Percentiles rank a stretch among this genome's conserved stretches.
Evolutionary conservation across 1,140 invertebrate genomes (phyloP).

Genomic region (Drosophila littoralis): DNA sequence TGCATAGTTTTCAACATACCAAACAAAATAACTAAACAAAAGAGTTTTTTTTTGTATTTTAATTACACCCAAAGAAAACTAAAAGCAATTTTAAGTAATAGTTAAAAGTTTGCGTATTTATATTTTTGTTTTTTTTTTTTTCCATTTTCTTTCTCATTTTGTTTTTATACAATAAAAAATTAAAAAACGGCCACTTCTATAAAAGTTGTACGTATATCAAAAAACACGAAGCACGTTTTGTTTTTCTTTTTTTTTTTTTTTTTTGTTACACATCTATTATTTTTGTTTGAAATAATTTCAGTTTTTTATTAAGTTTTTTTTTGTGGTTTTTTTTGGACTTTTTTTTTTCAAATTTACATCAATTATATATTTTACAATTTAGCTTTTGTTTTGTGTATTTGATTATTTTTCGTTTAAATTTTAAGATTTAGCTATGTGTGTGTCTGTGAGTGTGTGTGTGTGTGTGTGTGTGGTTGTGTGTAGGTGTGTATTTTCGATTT

Average conservation of each 20-base stretch:
- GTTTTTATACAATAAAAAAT: conserved; percentile 54
- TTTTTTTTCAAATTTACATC: conserved; percentile 63
- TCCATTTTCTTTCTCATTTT: background rate
- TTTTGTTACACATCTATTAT: conserved; percentile 55
- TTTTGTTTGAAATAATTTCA: conserved; percentile 66
- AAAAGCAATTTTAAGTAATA: conserved; percentile 47
- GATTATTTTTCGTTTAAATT: conserved; percentile 68
- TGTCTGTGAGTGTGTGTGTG: conserved; percentile 24
- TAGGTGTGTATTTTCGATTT: conserved; percentile 46
- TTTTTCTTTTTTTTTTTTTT: conserved; percentile 34
- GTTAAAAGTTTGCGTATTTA: conserved; percentile 41
- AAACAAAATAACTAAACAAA: conserved; percentile 71
- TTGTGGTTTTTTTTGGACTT: conserved; percentile 31
- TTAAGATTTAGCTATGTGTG: conserved; percentile 78
- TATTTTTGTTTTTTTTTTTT: conserved; percentile 15
- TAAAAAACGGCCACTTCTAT: conserved; percentile 49
- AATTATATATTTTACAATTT: conserved; percentile 76
- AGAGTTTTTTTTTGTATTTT: conserved; percentile 29
- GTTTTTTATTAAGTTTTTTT: conserved; percentile 33
- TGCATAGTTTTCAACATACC: conserved; percentile 72
- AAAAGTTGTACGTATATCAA: conserved; percentile 56
- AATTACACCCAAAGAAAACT: conserved; percentile 48
- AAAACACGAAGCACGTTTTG: conserved; percentile 67
- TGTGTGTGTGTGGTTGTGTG: conserved; percentile 21
- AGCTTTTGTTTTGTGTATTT: conserved; percentile 64